phyloP scores from a whole-genome alignment of 2,888 invertebrate species.

The Diarsia dahlii region DNA sequence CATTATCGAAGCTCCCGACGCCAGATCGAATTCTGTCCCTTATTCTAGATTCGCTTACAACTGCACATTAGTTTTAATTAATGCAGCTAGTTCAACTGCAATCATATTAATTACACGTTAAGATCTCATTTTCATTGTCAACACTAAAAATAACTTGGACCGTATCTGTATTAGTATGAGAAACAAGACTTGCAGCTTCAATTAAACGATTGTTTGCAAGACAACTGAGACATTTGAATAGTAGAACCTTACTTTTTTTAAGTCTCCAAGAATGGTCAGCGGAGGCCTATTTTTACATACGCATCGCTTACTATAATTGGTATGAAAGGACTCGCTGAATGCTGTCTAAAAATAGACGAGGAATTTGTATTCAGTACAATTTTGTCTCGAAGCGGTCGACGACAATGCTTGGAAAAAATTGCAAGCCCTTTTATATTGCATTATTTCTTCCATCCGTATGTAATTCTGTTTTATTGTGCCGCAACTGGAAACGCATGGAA shows the following conservation, averaged over 20 bases:
- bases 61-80: slow-evolving; percentile 77
- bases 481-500: slow-evolving; percentile 19
- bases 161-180: slow-evolving; percentile 72
- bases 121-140: slow-evolving; percentile 73
- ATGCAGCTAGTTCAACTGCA: slow-evolving; percentile 76
- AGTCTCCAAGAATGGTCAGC: slow-evolving; percentile 73
- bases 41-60: slow-evolving; percentile 71
- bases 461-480: slow-evolving; percentile 46
- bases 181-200: slow-evolving; percentile 71
- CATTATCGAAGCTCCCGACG: slow-evolving; percentile 31
- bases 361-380: slow-evolving; percentile 69
- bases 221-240: slow-evolving; percentile 81
- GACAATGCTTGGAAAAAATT: slow-evolving; percentile 63
- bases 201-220: slow-evolving; percentile 76
- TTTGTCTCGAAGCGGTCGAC: slow-evolving; percentile 62
- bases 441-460: slow-evolving; percentile 51
- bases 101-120: slow-evolving; percentile 77
- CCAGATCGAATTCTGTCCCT: slow-evolving; percentile 39
- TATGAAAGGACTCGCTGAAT: slow-evolving; percentile 67
- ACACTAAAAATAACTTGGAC: slow-evolving; percentile 71
- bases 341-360: slow-evolving; percentile 66
- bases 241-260: slow-evolving; percentile 75
- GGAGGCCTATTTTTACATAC: slow-evolving; percentile 79
- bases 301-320: slow-evolving; percentile 72
- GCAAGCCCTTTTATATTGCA: slow-evolving; percentile 45